Percentiles rank a stretch among this genome's conserved stretches.
phyloP scores from a whole-genome alignment of 2,113 vertebrate species.

The Odobenus rosmarus region DNA sequence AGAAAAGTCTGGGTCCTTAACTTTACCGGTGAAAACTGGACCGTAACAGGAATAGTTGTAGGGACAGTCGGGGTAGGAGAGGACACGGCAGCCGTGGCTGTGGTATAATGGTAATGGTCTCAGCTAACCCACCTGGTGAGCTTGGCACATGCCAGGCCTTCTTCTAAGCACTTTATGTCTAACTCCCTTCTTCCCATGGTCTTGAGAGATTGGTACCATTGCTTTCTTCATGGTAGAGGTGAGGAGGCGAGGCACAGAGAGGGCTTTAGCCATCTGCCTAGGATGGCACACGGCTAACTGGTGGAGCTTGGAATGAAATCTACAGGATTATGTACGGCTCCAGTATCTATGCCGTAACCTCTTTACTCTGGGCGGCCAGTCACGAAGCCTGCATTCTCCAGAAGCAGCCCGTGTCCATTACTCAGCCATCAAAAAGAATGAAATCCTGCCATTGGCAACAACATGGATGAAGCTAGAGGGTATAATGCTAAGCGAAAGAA shows the following conservation, averaged over 20 bases:
- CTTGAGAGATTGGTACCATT: not conserved
- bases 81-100: not conserved
- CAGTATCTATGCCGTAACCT: rapidly evolving
- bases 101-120: not conserved
- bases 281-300: not conserved
- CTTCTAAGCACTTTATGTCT: not conserved
- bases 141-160: not conserved
- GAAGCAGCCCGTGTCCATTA: not conserved
- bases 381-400: not conserved
- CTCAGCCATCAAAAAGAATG: not conserved
- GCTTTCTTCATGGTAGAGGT: not conserved
- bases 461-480: not conserved
- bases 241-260: not conserved
- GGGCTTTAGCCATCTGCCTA: not conserved
- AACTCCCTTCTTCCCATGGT: not conserved
- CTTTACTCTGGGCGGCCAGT: rapidly evolving
- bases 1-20: not conserved
- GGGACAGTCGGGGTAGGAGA: not conserved
- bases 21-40: not conserved
- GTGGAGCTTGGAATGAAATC: not conserved
- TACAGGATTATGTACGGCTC: not conserved
- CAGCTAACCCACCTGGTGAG: not conserved
- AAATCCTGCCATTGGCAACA: not conserved
- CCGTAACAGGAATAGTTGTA: not conserved
- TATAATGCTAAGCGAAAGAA: not conserved